A percentile compares a stretch with the other conserved stretches of the same genome.
Conservation (phyloP, 2,888 invertebrate species). For the Cataglyphis cursor region DNA sequence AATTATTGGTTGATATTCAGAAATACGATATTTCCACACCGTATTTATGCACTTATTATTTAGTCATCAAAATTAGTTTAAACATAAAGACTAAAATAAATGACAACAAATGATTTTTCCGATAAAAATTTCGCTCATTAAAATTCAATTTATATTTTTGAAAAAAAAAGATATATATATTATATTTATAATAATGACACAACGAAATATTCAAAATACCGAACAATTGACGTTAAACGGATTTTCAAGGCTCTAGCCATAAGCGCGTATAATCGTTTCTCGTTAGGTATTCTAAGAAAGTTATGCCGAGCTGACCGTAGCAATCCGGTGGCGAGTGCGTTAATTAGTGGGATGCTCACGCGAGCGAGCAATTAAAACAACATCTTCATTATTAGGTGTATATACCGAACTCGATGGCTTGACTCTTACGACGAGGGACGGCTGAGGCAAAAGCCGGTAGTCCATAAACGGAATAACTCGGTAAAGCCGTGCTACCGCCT, state of each 20-base stretch:
- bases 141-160: background rate
- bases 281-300: conserved; percentile 39
- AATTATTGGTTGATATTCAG: background rate
- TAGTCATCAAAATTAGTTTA: background rate
- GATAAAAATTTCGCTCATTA: background rate
- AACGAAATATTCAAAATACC: background rate
- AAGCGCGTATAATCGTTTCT: conserved; percentile 17
- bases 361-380: conserved; percentile 86
- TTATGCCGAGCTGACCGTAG: conserved; percentile 80
- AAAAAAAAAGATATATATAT: too few relatives aligned
- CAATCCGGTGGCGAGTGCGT: conserved; percentile 84
- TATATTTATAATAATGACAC: background rate
- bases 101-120: background rate
- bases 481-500: conserved; percentile 65
- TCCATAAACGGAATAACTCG: conserved; percentile 74
- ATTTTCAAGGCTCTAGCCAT: background rate
- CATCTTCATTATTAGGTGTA: conserved; percentile 86
- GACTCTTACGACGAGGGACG: conserved; percentile 52
- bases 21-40: background rate
- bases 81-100: background rate
- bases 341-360: conserved; percentile 86
- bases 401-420: conserved; percentile 73
- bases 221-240: background rate
- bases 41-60: background rate
- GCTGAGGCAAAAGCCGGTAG: conserved; percentile 50